These are phyloP conservation scores for Cotesia typhae DNA, from an alignment of 1,140 invertebrate species.

Conservation along the genomic window DNA sequence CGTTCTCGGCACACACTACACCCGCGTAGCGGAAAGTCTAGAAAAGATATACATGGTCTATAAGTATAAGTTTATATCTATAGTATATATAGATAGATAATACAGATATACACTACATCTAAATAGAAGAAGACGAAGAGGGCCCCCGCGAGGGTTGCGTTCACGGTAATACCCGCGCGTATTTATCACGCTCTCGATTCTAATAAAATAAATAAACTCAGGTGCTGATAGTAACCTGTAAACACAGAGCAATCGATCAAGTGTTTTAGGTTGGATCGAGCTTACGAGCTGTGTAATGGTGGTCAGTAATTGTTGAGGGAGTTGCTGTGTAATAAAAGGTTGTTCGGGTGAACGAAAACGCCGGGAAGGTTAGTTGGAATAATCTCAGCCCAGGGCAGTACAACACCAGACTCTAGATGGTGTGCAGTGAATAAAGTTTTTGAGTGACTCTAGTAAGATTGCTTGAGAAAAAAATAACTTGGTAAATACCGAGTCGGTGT, in stretches of 20 bases:
- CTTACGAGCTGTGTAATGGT: too few relatives aligned
- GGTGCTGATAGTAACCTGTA: too few relatives aligned
- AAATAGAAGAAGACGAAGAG: constrained; percentile 4
- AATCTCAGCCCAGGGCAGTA: background rate
- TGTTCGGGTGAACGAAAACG: constrained; percentile 12
- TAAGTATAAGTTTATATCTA: too few relatives aligned
- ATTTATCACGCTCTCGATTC: constrained; percentile 28
- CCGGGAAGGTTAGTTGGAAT: constrained; percentile 34
- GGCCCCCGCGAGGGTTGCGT: constrained; percentile 34
- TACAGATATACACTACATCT: background rate
- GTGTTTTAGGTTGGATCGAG: too few relatives aligned
- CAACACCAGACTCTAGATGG: constrained; percentile 28
- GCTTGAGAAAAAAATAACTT: background rate
- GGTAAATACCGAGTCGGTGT: background rate
- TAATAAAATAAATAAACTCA: background rate
- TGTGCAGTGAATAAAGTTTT: constrained; percentile 20
- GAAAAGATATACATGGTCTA: constrained; percentile 14
- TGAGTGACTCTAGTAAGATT: constrained; percentile 8
- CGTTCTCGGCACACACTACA: constrained; percentile 16
- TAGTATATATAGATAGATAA: too few relatives aligned
- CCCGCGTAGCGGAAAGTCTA: constrained; percentile 26
- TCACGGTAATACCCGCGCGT: constrained; percentile 26
- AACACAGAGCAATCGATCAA: too few relatives aligned
- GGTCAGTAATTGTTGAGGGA: too few relatives aligned
- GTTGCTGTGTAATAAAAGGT: too few relatives aligned